A percentile compares a stretch with the other conserved stretches of the same genome.
Evolutionary conservation across 2,797 vertebrate genomes (phyloP).

Genomic region (Leptoclinus maculatus): DNA sequence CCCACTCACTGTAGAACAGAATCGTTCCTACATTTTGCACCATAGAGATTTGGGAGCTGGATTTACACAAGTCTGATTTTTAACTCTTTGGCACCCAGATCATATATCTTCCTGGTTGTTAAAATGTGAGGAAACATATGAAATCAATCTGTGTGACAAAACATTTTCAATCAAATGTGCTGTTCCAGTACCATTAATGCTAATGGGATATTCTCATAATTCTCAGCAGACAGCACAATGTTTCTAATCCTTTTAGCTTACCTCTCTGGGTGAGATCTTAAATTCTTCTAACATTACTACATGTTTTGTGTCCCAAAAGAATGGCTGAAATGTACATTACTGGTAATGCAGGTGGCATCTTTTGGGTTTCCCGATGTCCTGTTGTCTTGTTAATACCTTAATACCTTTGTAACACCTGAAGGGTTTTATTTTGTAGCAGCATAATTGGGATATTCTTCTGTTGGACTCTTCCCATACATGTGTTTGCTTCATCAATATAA

Average conservation of each 20-base stretch:
- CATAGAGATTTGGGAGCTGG: constrained; percentile 60
- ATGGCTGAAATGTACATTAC: constrained; percentile 37
- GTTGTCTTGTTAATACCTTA: constrained; percentile 23
- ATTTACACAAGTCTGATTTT: constrained; percentile 65
- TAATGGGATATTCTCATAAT: constrained; percentile 17
- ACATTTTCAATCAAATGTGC: constrained; percentile 47
- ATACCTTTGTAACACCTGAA: constrained; percentile 57
- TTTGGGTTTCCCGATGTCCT: constrained; percentile 44
- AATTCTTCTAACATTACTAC: constrained; percentile 7
- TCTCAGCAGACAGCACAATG: not conserved
- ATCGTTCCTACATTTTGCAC: constrained; percentile 56
- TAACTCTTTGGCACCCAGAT: constrained; percentile 78
- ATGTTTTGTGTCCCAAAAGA: constrained; percentile 16
- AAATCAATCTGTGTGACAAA: constrained; percentile 54
- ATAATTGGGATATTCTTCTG: constrained; percentile 51
- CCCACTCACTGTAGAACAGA: constrained; percentile 44
- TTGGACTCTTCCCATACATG: constrained; percentile 44
- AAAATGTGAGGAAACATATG: constrained; percentile 48
- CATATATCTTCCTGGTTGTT: constrained; percentile 50
- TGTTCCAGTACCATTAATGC: not conserved
- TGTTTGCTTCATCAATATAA: constrained; percentile 48
- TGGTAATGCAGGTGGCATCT: constrained; percentile 29
- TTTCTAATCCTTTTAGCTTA: constrained; percentile 50
- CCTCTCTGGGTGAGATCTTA: constrained; percentile 32
- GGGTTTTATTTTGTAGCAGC: constrained; percentile 69